Evolutionary conservation across 2,113 vertebrate genomes (phyloP), one percentile per base, ranked within the genome.

Genomic region (Chascanopsetta lugubris): DNA sequence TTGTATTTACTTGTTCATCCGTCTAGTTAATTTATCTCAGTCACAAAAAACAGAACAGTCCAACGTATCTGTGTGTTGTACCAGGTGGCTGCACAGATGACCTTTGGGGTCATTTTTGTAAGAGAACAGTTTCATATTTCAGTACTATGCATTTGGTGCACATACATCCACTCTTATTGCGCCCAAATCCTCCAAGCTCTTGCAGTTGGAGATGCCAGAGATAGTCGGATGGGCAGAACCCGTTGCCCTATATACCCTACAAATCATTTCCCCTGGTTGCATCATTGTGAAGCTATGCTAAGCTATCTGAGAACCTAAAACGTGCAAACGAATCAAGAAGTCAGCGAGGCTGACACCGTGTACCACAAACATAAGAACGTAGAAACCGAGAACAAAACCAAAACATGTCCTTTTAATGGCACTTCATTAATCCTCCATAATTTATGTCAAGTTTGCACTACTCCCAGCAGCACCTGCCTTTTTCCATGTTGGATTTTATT

Each of bases 221-320:
- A 59, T 68, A 73, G 56, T 75, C 58, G 20, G 54, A 1, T 3
- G 69, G 54, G 30, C 36, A 70, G 47, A 75, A 58, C 53, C 65
- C 56, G 34, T 62, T 58, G 40, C 68, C 51, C 47, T n/a, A n/a
- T n/a, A n/a, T 64, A 42, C 48, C 76, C 34, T 64, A 25, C 56
- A 51, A 58, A 45, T 29, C 61, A 34, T 90, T 90, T 87, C 85
- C 53, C 82, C 43, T 42, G 48, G 61, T 90, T 89, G 82, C 87
- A 86, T 90, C 89, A 89, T 42, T 56, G 53, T 9, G 49, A 50
- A 30, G 63, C 67, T 82, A 83, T 55, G 54, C 36, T 45, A 63
- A 59, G 29, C 25, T 29, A 67, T 72, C 59, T 64, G 27, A 72
- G 67, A 65, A 67, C 21, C 29, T 65, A 48, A 82, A 79, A 79